phyloP scores from a whole-genome alignment of 1,140 invertebrate species.

The Maconellicoccus hirsutus region DNA sequence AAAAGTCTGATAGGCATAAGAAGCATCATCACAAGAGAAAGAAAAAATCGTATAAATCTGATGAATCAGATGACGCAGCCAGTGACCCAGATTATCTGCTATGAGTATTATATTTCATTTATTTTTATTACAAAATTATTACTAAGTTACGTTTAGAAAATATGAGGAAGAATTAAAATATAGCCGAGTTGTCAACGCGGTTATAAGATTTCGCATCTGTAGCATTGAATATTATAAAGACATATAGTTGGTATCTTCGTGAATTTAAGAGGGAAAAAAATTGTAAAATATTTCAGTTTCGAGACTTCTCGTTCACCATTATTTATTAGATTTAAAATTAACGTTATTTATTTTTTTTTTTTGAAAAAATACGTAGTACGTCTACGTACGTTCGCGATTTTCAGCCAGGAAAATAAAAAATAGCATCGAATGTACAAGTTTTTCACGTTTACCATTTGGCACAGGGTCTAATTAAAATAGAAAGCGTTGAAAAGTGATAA shows the following conservation, averaged over 20 bases:
- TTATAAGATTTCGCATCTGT: too few relatives aligned
- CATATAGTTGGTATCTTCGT: too few relatives aligned
- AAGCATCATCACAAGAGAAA: constrained; percentile 58
- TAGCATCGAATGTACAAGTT: not conserved
- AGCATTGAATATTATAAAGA: too few relatives aligned
- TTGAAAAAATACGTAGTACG: too few relatives aligned
- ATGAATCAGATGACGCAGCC: constrained; percentile 51
- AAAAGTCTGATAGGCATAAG: constrained; percentile 43
- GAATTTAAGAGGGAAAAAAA: too few relatives aligned
- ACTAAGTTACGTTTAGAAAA: constrained; percentile 18
- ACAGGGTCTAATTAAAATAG: constrained; percentile 1
- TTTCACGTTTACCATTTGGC: not conserved
- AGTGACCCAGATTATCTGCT: constrained; percentile 57
- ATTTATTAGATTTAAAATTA: too few relatives aligned
- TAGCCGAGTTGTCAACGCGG: too few relatives aligned
- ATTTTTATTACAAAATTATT: constrained; percentile 18
- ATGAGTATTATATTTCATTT: constrained; percentile 31
- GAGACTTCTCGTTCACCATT: too few relatives aligned
- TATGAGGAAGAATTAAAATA: constrained; percentile 21
- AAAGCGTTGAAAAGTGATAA: not conserved
- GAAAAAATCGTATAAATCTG: constrained; percentile 46
- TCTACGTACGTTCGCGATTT: too few relatives aligned
- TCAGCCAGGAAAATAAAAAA: not conserved
- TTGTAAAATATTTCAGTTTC: too few relatives aligned
- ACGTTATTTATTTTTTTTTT: too few relatives aligned